Evolutionary conservation across 2,888 invertebrate genomes (phyloP).

Genomic region (Spilarctia lutea): DNA sequence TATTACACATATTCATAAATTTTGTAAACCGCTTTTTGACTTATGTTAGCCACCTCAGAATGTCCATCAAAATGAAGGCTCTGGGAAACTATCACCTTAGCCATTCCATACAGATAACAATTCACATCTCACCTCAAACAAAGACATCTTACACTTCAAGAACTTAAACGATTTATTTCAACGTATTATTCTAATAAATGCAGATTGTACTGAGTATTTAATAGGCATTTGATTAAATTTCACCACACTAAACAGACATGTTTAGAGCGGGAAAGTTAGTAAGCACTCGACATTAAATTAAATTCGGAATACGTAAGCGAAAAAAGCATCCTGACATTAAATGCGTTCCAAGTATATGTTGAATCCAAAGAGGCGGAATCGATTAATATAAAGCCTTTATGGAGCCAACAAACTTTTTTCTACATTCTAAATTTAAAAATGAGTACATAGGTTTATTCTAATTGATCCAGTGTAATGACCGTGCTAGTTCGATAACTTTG

Average conservation of each 20-base stretch:
- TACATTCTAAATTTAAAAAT: slow-evolving; percentile 51
- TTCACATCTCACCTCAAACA: slow-evolving; percentile 21
- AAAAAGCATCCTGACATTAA: slow-evolving; percentile 64
- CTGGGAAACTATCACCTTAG: background rate
- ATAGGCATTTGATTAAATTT: slow-evolving; percentile 64
- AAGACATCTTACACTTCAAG: slow-evolving; percentile 33
- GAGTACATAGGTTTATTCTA: slow-evolving; percentile 39
- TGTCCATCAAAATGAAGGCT: background rate
- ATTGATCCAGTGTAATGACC: slow-evolving; percentile 89
- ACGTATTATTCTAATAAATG: slow-evolving; percentile 56
- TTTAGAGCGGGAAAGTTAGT: slow-evolving; percentile 73
- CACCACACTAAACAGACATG: slow-evolving; percentile 68
- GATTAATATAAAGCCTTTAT: slow-evolving; percentile 65
- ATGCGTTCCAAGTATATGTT: slow-evolving; percentile 74
- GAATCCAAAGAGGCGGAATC: slow-evolving; percentile 77
- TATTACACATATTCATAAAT: background rate
- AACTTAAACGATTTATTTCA: slow-evolving; percentile 37
- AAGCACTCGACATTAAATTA: slow-evolving; percentile 50
- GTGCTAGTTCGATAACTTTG: slow-evolving; percentile 90
- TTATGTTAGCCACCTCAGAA: background rate
- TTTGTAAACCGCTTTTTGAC: background rate
- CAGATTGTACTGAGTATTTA: slow-evolving; percentile 69
- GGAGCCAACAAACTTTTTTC: slow-evolving; percentile 79
- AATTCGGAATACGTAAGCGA: slow-evolving; percentile 60
- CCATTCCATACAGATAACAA: slow-evolving; percentile 3